A percentile compares a stretch with the other conserved stretches of the same genome.
These are phyloP conservation scores for Drosophila tanythrix DNA, from an alignment of 2,888 invertebrate species.

Conservation along the genomic window DNA sequence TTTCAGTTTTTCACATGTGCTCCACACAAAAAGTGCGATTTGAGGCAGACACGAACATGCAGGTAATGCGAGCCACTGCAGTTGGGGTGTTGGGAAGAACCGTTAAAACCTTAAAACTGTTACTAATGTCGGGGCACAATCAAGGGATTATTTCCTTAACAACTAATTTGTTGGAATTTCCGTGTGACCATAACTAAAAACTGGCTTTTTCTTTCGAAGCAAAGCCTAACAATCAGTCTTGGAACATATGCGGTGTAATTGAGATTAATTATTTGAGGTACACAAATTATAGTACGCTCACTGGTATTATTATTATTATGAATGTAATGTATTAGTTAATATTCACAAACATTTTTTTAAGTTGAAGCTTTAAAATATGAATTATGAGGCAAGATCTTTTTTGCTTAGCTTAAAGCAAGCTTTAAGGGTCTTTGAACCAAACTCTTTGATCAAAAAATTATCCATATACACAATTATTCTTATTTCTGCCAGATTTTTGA, in stretches of 20 bases:
- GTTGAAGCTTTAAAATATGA: background rate
- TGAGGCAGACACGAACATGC: constrained; percentile 51
- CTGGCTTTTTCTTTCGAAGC: background rate
- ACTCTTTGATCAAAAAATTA: background rate
- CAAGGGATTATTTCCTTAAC: background rate
- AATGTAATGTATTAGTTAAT: background rate
- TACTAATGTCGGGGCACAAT: background rate
- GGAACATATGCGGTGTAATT: background rate
- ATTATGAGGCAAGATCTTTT: background rate
- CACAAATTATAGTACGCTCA: background rate
- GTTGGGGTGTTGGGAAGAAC: constrained; percentile 7
- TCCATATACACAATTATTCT: background rate
- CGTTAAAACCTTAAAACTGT: constrained; percentile 19
- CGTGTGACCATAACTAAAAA: background rate
- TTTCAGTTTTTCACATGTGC: constrained; percentile 68
- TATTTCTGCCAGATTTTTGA: background rate
- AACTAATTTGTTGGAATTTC: background rate
- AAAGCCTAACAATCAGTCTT: background rate
- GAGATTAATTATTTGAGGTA: background rate
- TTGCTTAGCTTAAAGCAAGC: background rate
- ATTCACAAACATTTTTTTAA: background rate
- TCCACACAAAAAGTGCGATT: constrained; percentile 40
- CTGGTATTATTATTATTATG: background rate
- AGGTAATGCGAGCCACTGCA: constrained; percentile 30
- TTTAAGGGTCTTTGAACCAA: background rate